phyloP scores from a whole-genome alignment of 2,113 vertebrate species.

The Apodemus sylvaticus region DNA sequence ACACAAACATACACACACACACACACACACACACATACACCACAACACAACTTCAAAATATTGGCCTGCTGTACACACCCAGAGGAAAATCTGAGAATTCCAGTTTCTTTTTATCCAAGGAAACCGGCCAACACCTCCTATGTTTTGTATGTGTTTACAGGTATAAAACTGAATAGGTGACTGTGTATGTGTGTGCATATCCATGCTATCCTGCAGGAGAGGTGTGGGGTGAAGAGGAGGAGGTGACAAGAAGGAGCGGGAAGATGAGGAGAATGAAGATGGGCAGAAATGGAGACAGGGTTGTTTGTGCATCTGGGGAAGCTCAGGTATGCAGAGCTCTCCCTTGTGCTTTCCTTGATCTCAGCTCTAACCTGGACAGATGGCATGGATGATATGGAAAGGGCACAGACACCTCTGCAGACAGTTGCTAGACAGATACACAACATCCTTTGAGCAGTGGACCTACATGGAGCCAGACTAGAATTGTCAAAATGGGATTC shows the following conservation, averaged over 20 bases:
- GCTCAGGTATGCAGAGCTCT: background rate
- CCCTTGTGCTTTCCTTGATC: background rate
- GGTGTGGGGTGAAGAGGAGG: background rate
- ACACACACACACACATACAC: too few relatives aligned
- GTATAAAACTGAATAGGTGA: background rate
- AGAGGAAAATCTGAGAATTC: background rate
- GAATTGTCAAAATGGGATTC: background rate
- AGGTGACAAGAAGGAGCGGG: background rate
- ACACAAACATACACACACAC: too few relatives aligned
- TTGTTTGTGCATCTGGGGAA: background rate
- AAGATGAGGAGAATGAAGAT: background rate
- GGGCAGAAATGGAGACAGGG: background rate
- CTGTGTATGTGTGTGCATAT: background rate
- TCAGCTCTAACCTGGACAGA: background rate
- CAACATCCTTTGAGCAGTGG: accelerated
- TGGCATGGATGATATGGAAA: background rate
- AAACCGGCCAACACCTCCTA: background rate
- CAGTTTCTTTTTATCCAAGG: background rate
- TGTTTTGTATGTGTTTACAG: background rate
- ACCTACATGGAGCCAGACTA: background rate
- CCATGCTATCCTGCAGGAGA: background rate
- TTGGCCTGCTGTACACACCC: too few relatives aligned
- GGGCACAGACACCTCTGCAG: background rate
- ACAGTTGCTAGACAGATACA: accelerated
- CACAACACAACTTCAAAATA: background rate